These are phyloP conservation scores for Limnephilus auricula DNA, from an alignment of 2,888 invertebrate genomes.

Conservation along the genomic window DNA sequence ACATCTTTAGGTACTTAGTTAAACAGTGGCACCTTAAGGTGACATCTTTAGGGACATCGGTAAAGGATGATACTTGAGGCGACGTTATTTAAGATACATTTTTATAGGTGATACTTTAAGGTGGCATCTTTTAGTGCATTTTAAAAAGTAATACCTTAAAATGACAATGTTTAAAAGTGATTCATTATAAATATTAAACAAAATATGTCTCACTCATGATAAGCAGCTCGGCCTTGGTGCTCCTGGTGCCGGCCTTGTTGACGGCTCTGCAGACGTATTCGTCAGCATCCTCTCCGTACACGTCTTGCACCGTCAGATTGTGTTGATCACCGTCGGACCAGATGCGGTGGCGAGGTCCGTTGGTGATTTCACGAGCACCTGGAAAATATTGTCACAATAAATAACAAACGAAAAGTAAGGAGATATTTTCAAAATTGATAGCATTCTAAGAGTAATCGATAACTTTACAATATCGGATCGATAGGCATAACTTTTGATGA, in stretches of 20 bases:
- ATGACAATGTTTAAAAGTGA: background rate
- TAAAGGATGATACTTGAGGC: too few relatives aligned
- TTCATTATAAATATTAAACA: background rate
- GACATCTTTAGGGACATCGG: too few relatives aligned
- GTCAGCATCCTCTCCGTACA: slow-evolving; percentile 98
- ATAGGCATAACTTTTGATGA: too few relatives aligned
- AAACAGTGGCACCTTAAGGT: too few relatives aligned
- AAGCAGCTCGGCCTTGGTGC: slow-evolving; percentile 95
- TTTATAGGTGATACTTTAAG: too few relatives aligned
- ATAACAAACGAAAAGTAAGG: background rate
- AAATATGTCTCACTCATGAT: slow-evolving; percentile 92
- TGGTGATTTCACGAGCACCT: slow-evolving; percentile 95
- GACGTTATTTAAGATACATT: too few relatives aligned
- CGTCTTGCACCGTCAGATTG: slow-evolving; percentile 92
- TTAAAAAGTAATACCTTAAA: too few relatives aligned
- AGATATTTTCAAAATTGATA: background rate
- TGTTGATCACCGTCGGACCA: slow-evolving; percentile 93
- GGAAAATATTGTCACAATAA: slow-evolving; percentile 26
- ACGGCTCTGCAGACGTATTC: slow-evolving; percentile 97
- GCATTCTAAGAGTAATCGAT: too few relatives aligned
- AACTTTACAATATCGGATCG: too few relatives aligned
- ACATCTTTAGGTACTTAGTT: background rate
- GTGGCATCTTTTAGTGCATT: too few relatives aligned
- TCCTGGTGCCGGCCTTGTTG: slow-evolving; percentile 96
- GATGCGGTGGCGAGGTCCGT: slow-evolving; percentile 94